Evolutionary conservation across 2,888 invertebrate species (phyloP).

Genomic region (Emmelina monodactyla): DNA sequence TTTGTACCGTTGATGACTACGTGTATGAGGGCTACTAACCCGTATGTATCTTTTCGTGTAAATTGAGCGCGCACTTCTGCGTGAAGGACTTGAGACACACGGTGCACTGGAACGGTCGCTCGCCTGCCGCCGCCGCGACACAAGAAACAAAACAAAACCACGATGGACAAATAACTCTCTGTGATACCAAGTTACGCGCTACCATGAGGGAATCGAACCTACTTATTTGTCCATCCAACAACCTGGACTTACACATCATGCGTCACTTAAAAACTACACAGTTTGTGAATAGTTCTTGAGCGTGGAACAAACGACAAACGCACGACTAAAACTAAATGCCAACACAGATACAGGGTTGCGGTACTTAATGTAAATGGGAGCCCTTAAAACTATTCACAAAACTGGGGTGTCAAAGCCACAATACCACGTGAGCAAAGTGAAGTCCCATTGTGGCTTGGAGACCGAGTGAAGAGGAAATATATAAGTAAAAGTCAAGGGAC

Average conservation of each 20-base stretch:
- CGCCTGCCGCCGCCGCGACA: slow-evolving; percentile 57
- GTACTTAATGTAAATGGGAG: slow-evolving; percentile 35
- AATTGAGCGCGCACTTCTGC: slow-evolving; percentile 70
- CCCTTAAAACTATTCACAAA: slow-evolving; percentile 67
- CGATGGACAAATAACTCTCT: slow-evolving; percentile 53
- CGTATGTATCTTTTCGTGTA: slow-evolving; percentile 70
- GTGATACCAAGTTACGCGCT: slow-evolving; percentile 26
- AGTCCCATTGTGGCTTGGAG: slow-evolving; percentile 49
- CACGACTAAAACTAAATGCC: slow-evolving; percentile 14
- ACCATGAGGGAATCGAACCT: slow-evolving; percentile 52
- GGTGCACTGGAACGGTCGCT: slow-evolving; percentile 70
- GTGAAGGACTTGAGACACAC: slow-evolving; percentile 71
- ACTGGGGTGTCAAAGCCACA: slow-evolving; percentile 59
- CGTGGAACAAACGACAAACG: slow-evolving; percentile 37
- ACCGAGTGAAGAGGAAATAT: slow-evolving; percentile 48
- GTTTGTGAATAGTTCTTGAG: slow-evolving; percentile 69
- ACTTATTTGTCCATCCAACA: slow-evolving; percentile 64
- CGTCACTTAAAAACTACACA: slow-evolving; percentile 36
- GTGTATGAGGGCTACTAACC: slow-evolving; percentile 67
- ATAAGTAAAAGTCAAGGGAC: too few species aligned
- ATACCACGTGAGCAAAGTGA: slow-evolving; percentile 23
- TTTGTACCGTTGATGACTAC: slow-evolving; percentile 41
- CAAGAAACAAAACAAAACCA: slow-evolving; percentile 67
- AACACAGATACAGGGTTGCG: slow-evolving; percentile 11
- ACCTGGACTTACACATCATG: slow-evolving; percentile 64